Percentiles rank a stretch among this genome's conserved stretches.
Evolutionary conservation across 2,797 vertebrate genomes (phyloP).

Genomic region (Catharus ustulatus): DNA sequence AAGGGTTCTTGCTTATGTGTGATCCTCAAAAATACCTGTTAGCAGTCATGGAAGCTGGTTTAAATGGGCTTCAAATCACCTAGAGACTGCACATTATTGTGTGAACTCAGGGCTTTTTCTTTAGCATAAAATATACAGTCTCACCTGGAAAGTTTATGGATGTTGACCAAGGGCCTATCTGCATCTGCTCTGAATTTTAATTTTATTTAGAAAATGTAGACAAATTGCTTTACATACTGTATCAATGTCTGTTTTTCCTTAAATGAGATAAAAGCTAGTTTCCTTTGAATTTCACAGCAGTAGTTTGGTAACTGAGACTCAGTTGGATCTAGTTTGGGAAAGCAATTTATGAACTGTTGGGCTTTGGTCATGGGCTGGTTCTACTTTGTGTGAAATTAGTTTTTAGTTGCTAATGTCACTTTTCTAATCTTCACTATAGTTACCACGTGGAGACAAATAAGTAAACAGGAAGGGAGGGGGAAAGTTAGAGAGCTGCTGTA

Average conservation of each 20-base stretch:
- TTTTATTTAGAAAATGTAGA: not conserved
- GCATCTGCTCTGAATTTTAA: not conserved
- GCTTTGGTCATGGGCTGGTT: not conserved
- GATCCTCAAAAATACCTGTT: not conserved
- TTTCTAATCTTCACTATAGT: constrained; percentile 4
- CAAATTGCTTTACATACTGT: not conserved
- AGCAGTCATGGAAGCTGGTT: not conserved
- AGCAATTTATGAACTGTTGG: not conserved
- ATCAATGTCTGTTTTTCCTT: not conserved
- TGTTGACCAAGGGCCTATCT: not conserved
- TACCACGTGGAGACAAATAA: not conserved
- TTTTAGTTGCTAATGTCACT: not conserved
- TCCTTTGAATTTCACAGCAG: not conserved
- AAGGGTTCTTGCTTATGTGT: not conserved
- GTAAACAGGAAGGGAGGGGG: constrained; percentile 57
- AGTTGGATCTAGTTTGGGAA: not conserved
- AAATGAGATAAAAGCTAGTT: not conserved
- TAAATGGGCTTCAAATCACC: not conserved
- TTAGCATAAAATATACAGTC: not conserved
- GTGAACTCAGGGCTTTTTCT: not conserved
- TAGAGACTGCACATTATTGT: not conserved
- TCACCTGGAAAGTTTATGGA: not conserved
- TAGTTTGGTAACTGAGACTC: not conserved
- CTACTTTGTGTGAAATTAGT: not conserved
- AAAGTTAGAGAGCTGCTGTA: constrained; percentile 2